Conservation (phyloP, 2,113 vertebrate genomes). For the Vicugna pacos region DNA sequence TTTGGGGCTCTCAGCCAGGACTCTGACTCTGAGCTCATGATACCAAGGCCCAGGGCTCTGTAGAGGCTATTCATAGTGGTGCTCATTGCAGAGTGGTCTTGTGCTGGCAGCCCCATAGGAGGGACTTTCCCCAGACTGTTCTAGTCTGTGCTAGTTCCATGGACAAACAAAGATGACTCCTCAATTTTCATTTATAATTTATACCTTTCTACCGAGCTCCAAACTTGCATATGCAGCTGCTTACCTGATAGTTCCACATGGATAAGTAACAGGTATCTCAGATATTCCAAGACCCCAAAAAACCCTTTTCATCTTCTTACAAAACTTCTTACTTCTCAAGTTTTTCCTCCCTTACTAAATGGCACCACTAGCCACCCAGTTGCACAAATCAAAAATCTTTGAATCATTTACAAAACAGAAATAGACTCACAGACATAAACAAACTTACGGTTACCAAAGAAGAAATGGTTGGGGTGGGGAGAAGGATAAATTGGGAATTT, state of each 20-base stretch:
- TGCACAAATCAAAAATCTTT: neutral
- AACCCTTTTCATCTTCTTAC: slow-evolving; percentile 4
- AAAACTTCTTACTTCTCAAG: neutral
- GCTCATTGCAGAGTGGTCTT: neutral
- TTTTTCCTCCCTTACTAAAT: slow-evolving; percentile 44
- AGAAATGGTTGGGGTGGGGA: too few relatives aligned
- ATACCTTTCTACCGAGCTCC: neutral
- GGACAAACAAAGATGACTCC: neutral
- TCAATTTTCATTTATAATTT: slow-evolving; percentile 9
- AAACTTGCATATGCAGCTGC: slow-evolving; percentile 12
- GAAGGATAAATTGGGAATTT: too few relatives aligned
- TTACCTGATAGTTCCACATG: slow-evolving; percentile 26
- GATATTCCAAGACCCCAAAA: neutral
- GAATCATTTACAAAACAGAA: too few relatives aligned
- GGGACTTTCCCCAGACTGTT: neutral
- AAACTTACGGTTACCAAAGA: too few relatives aligned
- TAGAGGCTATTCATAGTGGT: neutral
- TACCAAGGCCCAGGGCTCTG: neutral
- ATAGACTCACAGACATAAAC: too few relatives aligned
- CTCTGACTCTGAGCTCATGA: neutral
- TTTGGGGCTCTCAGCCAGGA: neutral
- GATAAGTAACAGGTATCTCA: neutral
- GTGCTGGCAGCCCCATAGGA: neutral
- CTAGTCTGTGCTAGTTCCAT: neutral
- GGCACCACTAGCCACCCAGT: neutral